These are phyloP conservation scores for Allolobophora icterica DNA, from an alignment of 2,888 invertebrate species.

Conservation along the genomic window DNA sequence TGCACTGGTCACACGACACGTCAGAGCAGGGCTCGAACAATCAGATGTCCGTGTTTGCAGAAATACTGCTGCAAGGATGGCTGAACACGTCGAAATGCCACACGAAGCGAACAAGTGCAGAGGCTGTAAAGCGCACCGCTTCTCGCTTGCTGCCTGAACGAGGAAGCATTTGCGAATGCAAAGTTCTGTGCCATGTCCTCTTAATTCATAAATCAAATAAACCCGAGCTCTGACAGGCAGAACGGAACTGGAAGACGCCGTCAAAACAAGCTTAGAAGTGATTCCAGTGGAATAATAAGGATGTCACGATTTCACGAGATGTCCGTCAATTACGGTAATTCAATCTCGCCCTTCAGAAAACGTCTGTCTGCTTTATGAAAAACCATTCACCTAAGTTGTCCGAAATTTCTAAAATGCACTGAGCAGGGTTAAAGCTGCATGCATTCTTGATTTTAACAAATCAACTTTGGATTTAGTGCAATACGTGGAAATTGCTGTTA, in stretches of 20 bases:
- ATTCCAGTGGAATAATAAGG: neutral
- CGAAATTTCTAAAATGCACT: neutral
- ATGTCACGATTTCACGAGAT: neutral
- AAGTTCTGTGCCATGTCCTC: neutral
- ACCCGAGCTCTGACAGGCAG: neutral
- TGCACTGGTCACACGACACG: neutral
- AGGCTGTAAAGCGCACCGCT: neutral
- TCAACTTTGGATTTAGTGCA: neutral
- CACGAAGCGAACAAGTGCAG: neutral
- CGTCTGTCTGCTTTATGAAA: neutral
- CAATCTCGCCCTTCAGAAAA: neutral
- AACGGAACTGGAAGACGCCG: neutral
- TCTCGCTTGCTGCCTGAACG: neutral
- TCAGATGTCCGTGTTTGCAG: neutral
- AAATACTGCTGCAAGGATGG: neutral
- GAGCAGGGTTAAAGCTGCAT: neutral
- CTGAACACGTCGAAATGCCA: neutral
- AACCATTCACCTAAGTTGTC: neutral
- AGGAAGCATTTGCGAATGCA: neutral
- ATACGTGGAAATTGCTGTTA: neutral
- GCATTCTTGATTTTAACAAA: neutral
- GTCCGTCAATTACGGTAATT: constrained; percentile 17
- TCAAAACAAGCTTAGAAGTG: neutral
- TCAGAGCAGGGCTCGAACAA: neutral
- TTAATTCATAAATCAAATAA: neutral